Base-by-base conservation (phyloP, 1,140 invertebrate species). In the Cecropterus lyciades region DNA sequence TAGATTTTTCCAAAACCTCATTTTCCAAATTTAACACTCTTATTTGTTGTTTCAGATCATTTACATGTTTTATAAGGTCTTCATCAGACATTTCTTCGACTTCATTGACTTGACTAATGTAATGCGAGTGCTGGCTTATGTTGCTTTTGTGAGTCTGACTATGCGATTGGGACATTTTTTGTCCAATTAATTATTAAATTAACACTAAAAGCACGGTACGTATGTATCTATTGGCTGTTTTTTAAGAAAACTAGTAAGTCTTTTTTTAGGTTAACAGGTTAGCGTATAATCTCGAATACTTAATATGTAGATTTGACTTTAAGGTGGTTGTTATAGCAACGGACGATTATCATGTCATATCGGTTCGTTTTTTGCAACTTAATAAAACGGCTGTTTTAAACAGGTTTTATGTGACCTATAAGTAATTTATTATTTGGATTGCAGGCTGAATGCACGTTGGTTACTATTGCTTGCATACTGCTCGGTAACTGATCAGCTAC, bases 1-100 rank as follows among this genome's bases (percentile, higher is more conserved):
- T 92, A 6, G 83, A 84, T 7, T 70, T 78, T 65, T 92, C 91
- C 0, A 92, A 66, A 8, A 92, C 80, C 64, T 91, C 89, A 62
- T 92, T 92, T 68, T 92, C 91, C 1, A 92, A 57, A 0, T 43
- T 69, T 0, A 90, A 51, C 0, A 90, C 51, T 60, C 77, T 79
- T 43, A 91, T 83, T 60, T 88, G 80, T 0, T 79, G 73, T 37
- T 86, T 88, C 1, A 90, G 52, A 7, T 87, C 82, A 45, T 72
- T 80, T 0, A 92, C 82, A 69, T 79, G 73, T 62, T 85, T 87
- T 8, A 86, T 69, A 3, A 92, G 71, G 55, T 91, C 87, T 0
- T 74, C 69, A 40, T 92, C 87, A 0, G 80, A 79, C 5, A 91
- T 40, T 55, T 91, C 87, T 9, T 88, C 83, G 1, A 73, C 8